Evolutionary conservation across 1,140 invertebrate species (phyloP), one percentile per base, ranked within the genome.

Genomic region (Drosophila pseudoobscura): DNA sequence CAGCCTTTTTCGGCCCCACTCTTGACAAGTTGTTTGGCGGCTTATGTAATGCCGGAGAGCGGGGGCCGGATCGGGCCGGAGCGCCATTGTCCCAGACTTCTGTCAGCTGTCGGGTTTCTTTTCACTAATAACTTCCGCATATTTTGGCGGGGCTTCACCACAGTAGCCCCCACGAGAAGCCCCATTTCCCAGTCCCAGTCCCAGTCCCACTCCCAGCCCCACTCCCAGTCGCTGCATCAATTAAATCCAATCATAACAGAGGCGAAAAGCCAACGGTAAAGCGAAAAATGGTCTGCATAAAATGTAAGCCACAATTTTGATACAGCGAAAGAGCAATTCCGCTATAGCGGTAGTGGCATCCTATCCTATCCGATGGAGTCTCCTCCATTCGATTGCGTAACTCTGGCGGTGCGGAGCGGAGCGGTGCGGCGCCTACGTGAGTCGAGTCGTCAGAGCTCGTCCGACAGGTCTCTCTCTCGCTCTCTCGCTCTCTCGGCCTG

Each of bases 21-120:
- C 60, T 85, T 84, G 80, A 84, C 80, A 77, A 80, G 73, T 74
- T 80, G 68, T 71, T 64, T 74, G 52, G 54, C 43, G 52, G 50
- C 49, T 50, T 63, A 65, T 69, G 58, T 61, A 65, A 68, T 35
- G 24, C 26, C n/a, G 8, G 26, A 41, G 24, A 46, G 50, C 17
- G 17, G 22, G 41, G 6, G 41, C 35, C 43, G 41, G 69, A 41
- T 72, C 51, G 39, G 44, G 47, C 31, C 11, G 11, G 39, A 49
- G 47, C 31, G 11, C 35, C 35, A 71, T 57, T 71, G 53, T 71
- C 45, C 53, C 22, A 29, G 49, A 46, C 66, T 72, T 68, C 47
- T 72, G 44, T 41, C 65, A 29, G 50, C 9, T n/a, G 43, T 52
- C 31, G 24, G 63, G 66, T 24, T 69, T 31, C 24, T 57, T 45